Evolutionary conservation across 2,888 invertebrate genomes (phyloP).

Genomic region (Isotomurus palustris): DNA sequence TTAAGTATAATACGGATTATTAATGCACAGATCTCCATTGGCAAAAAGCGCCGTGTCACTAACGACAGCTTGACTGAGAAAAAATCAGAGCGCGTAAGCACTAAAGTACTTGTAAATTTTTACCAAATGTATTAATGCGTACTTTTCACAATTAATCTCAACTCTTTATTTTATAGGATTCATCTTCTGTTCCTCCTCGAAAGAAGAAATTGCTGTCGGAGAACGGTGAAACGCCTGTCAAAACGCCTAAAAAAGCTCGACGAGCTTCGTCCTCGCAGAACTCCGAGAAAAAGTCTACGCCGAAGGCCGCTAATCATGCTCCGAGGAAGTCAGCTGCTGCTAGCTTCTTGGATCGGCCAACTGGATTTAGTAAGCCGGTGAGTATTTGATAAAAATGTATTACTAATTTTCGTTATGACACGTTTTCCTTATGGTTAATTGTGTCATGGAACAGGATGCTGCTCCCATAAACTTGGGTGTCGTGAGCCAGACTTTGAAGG

Average conservation of each 20-base stretch:
- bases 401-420: no score
- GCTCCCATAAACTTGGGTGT: conserved; percentile 72
- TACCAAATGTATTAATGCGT: no score
- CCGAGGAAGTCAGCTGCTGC: conserved; percentile 56
- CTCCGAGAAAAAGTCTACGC: conserved; percentile 1
- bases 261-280: background rate
- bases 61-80: no score
- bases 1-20: no score
- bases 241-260: background rate
- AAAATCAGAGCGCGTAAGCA: no score
- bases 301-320: conserved; percentile 41
- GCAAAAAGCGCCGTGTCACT: no score
- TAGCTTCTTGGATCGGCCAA: conserved; percentile 63
- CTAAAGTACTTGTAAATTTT: no score
- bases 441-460: conserved; percentile 58
- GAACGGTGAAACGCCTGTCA: background rate
- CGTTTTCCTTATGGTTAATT: background rate
- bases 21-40: no score
- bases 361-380: conserved; percentile 65
- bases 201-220: background rate
- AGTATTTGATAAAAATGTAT: conserved; percentile 52
- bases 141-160: no score
- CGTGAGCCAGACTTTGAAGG: conserved; percentile 69
- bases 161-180: no score
- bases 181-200: background rate